These are phyloP conservation scores for Cavia aperea DNA, from an alignment of 2,113 vertebrate genomes.

Conservation along the genomic window DNA sequence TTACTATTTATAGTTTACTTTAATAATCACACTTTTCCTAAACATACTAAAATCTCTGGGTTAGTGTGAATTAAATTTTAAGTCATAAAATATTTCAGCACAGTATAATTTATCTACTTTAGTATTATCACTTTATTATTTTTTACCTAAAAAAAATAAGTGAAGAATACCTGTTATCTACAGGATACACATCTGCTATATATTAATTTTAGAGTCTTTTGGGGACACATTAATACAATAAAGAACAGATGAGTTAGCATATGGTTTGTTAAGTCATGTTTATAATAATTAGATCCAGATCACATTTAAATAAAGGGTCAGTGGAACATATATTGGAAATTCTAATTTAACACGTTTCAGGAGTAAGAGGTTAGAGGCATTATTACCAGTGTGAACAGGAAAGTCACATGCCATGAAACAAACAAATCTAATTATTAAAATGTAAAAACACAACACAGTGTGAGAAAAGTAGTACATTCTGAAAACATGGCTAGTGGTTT, in stretches of 20 bases:
- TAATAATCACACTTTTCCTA: neutral
- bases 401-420: conserved; percentile 54
- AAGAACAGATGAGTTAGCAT: conserved; percentile 77
- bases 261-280: conserved; percentile 76
- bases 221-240: conserved; percentile 72
- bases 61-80: neutral
- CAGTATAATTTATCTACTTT: neutral
- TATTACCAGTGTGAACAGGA: conserved; percentile 58
- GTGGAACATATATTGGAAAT: conserved; percentile 59
- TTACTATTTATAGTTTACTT: neutral
- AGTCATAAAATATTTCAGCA: neutral
- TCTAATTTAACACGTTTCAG: conserved; percentile 61
- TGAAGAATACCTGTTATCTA: conserved; percentile 68
- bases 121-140: neutral
- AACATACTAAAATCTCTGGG: neutral
- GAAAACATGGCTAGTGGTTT: conserved; percentile 21
- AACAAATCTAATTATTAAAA: conserved; percentile 61
- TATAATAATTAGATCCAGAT: conserved; percentile 74
- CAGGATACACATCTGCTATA: conserved; percentile 63
- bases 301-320: conserved; percentile 71
- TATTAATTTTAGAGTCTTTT: conserved; percentile 71
- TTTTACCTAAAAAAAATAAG: conserved; percentile 64
- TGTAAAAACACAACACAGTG: conserved; percentile 21
- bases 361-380: conserved; percentile 59
- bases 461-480: conserved; percentile 14